Conservation (phyloP, 92 coral and sea anemone species). For the Epizoanthus fatuus region DNA sequence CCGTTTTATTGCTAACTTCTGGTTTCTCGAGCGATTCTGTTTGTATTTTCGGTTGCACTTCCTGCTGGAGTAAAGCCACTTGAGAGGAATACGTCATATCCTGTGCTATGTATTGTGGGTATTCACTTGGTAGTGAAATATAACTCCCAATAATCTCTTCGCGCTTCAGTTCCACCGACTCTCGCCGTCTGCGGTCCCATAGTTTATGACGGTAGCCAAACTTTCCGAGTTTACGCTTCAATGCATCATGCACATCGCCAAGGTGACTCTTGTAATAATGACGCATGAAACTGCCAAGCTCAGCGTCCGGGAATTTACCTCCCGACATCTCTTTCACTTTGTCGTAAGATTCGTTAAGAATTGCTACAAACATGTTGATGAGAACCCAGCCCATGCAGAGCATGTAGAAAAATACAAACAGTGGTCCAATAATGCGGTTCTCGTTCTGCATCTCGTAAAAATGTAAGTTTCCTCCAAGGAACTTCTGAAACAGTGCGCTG, state of each 20-base stretch:
- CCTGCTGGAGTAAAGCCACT: not conserved
- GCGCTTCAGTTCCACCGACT: constrained; percentile 9
- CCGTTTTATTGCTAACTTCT: not conserved
- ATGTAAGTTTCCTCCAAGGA: constrained; percentile 81
- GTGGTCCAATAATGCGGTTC: constrained; percentile 79
- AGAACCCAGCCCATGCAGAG: constrained; percentile 80
- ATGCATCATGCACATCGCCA: constrained; percentile 44
- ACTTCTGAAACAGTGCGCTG: constrained; percentile 75
- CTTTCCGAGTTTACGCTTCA: constrained; percentile 79
- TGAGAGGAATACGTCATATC: constrained; percentile 13
- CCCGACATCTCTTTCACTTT: constrained; percentile 79
- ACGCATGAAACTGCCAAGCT: constrained; percentile 81
- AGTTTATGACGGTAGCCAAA: constrained; percentile 73
- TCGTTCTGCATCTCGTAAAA: constrained; percentile 62
- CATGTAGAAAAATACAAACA: constrained; percentile 79
- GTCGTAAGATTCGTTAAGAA: constrained; percentile 87
- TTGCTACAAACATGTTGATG: constrained; percentile 92
- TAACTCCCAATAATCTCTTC: constrained; percentile 64
- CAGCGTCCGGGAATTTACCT: constrained; percentile 85
- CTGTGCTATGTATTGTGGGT: constrained; percentile 31
- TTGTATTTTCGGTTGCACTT: not conserved
- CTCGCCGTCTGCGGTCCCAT: constrained; percentile 64
- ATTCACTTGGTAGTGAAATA: constrained; percentile 60
- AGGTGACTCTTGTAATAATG: constrained; percentile 68
- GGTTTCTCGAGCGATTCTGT: not conserved